Percentiles rank a stretch among this genome's conserved stretches.
Conservation (phyloP, 2,888 invertebrate genomes). For the Drosophila anomalata region DNA sequence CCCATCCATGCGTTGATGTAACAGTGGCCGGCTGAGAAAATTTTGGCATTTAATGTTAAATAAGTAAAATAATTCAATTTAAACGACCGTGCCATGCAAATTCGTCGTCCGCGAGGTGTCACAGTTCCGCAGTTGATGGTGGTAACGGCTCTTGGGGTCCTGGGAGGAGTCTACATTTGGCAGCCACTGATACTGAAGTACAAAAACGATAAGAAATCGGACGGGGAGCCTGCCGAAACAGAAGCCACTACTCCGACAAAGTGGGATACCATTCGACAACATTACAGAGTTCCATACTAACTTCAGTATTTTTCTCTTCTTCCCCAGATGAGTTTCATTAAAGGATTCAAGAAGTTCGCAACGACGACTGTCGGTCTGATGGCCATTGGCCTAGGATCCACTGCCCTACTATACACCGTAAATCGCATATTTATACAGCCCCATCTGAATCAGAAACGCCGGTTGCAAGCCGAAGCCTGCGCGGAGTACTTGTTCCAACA, state of each 20-base stretch:
- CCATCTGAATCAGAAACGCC: constrained; percentile 64
- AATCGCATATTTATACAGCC: constrained; percentile 79
- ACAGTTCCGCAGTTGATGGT: constrained; percentile 82
- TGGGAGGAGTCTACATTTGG: constrained; percentile 84
- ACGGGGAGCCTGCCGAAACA: constrained; percentile 16
- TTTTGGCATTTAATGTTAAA: constrained; percentile 12
- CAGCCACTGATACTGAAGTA: constrained; percentile 81
- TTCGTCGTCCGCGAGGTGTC: constrained; percentile 82
- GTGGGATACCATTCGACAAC: neutral
- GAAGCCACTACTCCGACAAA: constrained; percentile 8
- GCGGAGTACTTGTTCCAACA: constrained; percentile 81
- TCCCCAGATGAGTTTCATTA: constrained; percentile 82
- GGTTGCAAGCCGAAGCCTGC: constrained; percentile 76
- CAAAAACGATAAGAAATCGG: constrained; percentile 60
- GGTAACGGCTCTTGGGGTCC: constrained; percentile 81
- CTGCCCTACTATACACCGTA: constrained; percentile 57
- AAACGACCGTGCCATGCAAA: constrained; percentile 76
- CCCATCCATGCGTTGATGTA: constrained; percentile 17
- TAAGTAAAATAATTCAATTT: neutral
- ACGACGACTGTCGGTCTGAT: constrained; percentile 75
- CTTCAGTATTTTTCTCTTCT: constrained; percentile 1
- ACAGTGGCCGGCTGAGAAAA: constrained; percentile 22
- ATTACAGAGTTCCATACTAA: neutral
- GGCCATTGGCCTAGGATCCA: constrained; percentile 76
- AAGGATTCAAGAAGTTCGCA: constrained; percentile 62